phyloP scores from a whole-genome alignment of 1,140 invertebrate species.

The Drosophila navojoa region DNA sequence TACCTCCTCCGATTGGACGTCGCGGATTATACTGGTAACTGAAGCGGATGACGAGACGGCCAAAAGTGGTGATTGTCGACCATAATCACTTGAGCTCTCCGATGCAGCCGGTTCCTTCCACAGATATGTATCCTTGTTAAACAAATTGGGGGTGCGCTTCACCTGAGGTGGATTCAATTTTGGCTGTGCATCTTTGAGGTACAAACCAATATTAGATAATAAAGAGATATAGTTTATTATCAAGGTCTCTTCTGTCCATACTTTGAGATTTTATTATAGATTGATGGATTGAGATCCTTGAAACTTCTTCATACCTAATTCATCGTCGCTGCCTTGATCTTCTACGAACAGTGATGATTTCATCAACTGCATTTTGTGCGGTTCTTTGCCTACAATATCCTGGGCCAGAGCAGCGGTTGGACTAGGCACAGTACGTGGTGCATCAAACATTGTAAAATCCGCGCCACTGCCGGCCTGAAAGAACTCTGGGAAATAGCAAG shows the following conservation, averaged over 20 bases:
- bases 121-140: constrained; percentile 6
- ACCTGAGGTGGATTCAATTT: neutral
- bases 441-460: constrained; percentile 72
- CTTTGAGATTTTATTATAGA: neutral
- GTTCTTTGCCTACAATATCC: constrained; percentile 86
- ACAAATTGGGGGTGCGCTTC: constrained; percentile 19
- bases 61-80: constrained; percentile 43
- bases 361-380: constrained; percentile 91
- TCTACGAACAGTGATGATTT: constrained; percentile 89
- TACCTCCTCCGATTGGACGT: constrained; percentile 63
- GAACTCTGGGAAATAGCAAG: constrained; percentile 49
- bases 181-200: constrained; percentile 9
- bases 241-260: too few relatives aligned
- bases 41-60: constrained; percentile 65
- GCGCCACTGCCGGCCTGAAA: constrained; percentile 62
- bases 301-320: constrained; percentile 24
- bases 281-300: neutral
- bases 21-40: constrained; percentile 58
- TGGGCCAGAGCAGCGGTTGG: constrained; percentile 86
- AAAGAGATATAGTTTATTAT: too few relatives aligned
- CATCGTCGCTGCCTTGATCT: constrained; percentile 56
- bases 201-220: neutral
- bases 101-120: constrained; percentile 64
- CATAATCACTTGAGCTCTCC: constrained; percentile 71
- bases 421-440: constrained; percentile 70